Percentiles rank a stretch among this genome's conserved stretches.
Evolutionary conservation across 2,888 invertebrate species (phyloP).

Genomic region (Trichogramma dendrolimi): DNA sequence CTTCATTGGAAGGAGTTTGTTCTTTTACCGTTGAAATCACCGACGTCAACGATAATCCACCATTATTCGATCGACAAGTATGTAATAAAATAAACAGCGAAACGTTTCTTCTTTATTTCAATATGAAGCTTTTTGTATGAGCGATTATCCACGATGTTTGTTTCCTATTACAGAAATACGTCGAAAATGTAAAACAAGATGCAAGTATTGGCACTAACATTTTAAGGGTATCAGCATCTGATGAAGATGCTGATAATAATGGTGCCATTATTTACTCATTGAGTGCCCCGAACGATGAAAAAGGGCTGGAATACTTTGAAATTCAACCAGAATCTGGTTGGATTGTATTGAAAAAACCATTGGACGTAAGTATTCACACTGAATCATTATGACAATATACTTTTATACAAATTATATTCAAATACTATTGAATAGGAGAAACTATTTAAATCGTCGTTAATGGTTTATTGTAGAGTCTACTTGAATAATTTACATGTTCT

Average conservation of each 20-base stretch:
- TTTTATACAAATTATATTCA: not conserved
- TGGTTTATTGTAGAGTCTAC: no score
- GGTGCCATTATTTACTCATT: conserved; percentile 90
- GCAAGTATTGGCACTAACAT: conserved; percentile 94
- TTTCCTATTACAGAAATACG: conserved; percentile 75
- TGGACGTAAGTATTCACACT: conserved; percentile 80
- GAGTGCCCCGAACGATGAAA: conserved; percentile 83
- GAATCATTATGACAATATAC: not conserved
- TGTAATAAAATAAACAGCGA: conserved; percentile 36
- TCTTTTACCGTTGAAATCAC: conserved; percentile 97
- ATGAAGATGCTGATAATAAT: conserved; percentile 95
- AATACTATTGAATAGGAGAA: no score
- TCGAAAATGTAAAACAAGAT: conserved; percentile 94
- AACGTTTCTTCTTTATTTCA: not conserved
- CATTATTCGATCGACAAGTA: conserved; percentile 91
- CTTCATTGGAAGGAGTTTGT: conserved; percentile 94
- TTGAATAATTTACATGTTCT: no score
- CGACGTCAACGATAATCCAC: conserved; percentile 96
- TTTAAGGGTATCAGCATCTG: conserved; percentile 89
- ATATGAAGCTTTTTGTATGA: no score
- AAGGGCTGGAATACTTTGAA: conserved; percentile 86
- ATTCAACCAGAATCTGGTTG: conserved; percentile 96
- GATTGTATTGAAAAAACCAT: conserved; percentile 90
- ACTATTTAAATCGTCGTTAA: no score
- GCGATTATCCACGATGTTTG: not conserved